Percentiles rank a stretch among this genome's conserved stretches.
Evolutionary conservation across 2,797 vertebrate genomes (phyloP).

Genomic region (Scyliorhinus canicula): DNA sequence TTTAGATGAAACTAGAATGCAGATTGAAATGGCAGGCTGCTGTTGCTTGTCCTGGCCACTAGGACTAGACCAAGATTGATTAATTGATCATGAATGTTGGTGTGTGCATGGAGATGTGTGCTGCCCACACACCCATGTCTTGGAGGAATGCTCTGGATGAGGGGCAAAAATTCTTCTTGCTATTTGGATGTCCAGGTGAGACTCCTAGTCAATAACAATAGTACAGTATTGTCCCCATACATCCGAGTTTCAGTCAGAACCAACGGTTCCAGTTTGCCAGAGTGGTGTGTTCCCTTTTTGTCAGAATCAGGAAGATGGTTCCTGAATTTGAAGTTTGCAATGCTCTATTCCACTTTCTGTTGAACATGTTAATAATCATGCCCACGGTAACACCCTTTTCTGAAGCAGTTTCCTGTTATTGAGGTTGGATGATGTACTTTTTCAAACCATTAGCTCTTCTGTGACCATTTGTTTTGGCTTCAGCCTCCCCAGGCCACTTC

Average conservation of each 20-base stretch:
- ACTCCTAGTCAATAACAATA: background rate
- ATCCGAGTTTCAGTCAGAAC: background rate
- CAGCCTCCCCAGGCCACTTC: too few relatives aligned
- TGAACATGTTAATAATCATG: background rate
- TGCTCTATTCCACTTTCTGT: background rate
- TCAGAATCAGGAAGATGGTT: background rate
- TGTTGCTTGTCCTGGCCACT: background rate
- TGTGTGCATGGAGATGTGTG: background rate
- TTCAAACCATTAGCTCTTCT: background rate
- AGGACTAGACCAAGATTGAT: background rate
- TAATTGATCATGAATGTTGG: conserved; percentile 22
- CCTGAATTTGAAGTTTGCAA: background rate
- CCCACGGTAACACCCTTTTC: too few relatives aligned
- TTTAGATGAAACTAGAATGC: background rate
- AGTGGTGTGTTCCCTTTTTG: background rate
- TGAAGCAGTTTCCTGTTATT: too few relatives aligned
- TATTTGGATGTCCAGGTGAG: background rate
- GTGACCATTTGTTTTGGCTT: background rate
- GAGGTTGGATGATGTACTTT: background rate
- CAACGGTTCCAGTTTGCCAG: background rate
- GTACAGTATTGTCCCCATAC: background rate
- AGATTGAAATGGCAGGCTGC: background rate
- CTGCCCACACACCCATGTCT: background rate
- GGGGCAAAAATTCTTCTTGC: background rate
- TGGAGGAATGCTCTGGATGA: background rate